These are phyloP conservation scores for Butorides virescens DNA, from an alignment of 2,113 vertebrate genomes.

Conservation along the genomic window DNA sequence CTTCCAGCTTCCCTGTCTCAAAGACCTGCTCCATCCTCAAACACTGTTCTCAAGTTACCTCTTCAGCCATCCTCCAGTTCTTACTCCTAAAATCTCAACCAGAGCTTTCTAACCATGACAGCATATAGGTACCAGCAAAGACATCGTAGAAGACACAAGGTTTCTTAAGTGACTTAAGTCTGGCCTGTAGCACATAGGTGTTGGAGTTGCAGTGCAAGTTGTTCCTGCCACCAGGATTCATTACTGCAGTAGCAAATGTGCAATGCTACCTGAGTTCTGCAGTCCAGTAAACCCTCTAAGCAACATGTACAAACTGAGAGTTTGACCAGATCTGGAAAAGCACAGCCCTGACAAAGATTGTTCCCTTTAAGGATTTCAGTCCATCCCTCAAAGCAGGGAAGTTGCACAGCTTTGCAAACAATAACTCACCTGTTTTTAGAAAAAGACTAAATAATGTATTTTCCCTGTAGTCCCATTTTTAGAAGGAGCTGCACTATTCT, in stretches of 20 bases:
- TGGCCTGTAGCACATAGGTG: not conserved
- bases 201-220: not conserved
- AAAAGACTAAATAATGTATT: not conserved
- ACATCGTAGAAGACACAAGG: not conserved
- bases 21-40: not conserved
- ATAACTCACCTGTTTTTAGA: not conserved
- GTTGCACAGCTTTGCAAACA: not conserved
- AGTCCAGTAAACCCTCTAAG: not conserved
- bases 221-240: not conserved
- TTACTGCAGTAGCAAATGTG: not conserved
- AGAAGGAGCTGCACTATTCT: not conserved
- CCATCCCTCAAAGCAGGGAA: not conserved
- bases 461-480: not conserved
- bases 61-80: not conserved
- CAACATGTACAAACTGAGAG: not conserved
- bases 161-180: not conserved
- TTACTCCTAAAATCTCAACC: not conserved
- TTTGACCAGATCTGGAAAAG: not conserved
- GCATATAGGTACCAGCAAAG: not conserved
- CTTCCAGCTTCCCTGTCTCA: not conserved
- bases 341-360: not conserved
- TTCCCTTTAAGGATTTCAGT: not conserved
- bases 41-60: not conserved
- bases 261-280: not conserved
- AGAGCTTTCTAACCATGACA: not conserved